Percentiles rank a stretch among this genome's conserved stretches.
Conservation (phyloP, 2,797 vertebrate genomes). For the Coluber constrictor region DNA sequence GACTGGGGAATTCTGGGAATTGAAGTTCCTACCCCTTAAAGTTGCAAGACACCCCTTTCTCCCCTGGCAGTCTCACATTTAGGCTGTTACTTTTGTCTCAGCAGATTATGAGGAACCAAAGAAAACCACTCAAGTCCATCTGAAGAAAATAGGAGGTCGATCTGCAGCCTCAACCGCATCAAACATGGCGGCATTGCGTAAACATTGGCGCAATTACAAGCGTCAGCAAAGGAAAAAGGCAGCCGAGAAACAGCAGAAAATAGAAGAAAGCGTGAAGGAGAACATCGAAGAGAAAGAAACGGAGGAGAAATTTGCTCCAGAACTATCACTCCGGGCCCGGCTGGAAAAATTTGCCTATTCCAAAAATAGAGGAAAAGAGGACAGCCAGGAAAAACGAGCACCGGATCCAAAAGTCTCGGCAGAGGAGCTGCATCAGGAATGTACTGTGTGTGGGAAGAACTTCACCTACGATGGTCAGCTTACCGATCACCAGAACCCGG, state of each 20-base stretch:
- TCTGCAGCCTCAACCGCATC: rapidly evolving
- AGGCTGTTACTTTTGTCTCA: background rate
- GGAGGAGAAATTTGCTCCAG: background rate
- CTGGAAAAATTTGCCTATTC: conserved; percentile 10
- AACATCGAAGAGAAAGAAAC: background rate
- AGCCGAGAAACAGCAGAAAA: background rate
- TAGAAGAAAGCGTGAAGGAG: background rate
- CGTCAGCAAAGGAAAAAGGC: background rate
- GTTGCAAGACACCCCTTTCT: background rate
- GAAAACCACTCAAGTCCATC: too few relatives aligned
- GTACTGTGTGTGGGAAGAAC: background rate
- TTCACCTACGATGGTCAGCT: background rate
- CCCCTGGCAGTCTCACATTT: background rate
- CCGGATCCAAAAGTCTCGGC: background rate
- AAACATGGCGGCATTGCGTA: rapidly evolving
- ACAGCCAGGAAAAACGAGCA: rapidly evolving
- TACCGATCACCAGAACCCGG: background rate
- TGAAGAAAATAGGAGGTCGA: rapidly evolving
- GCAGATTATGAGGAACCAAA: background rate
- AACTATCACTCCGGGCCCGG: background rate
- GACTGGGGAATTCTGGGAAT: background rate
- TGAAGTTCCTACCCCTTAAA: background rate
- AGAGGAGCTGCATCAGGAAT: background rate
- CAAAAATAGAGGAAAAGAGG: background rate
- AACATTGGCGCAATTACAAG: background rate